phyloP scores from a whole-genome alignment of 2,113 vertebrate species.

The Aegypius monachus region DNA sequence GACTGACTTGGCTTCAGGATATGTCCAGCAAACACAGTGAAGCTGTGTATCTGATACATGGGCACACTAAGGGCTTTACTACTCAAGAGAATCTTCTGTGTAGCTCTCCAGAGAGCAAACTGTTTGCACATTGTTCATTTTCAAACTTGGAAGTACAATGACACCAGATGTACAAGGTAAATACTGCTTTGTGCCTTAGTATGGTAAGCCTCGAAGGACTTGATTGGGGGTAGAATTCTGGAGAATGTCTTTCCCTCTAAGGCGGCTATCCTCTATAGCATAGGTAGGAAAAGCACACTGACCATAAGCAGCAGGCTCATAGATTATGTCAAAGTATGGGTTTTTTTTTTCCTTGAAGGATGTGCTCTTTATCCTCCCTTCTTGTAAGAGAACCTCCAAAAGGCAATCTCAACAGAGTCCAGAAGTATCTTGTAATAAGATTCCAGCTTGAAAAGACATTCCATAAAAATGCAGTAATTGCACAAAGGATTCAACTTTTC shows the following conservation, averaged over 20 bases:
- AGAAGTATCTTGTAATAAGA: not conserved
- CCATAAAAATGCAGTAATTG: not conserved
- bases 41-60: not conserved
- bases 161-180: not conserved
- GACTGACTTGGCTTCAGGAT: not conserved
- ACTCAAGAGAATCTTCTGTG: not conserved
- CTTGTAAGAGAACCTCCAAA: not conserved
- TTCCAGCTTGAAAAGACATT: not conserved
- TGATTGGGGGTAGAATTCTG: not conserved
- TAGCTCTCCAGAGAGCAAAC: not conserved
- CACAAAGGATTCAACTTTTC: not conserved
- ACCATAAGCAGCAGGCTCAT: not conserved
- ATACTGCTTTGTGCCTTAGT: not conserved
- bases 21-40: not conserved
- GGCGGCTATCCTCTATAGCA: not conserved
- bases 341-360: not conserved
- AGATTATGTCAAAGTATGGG: not conserved
- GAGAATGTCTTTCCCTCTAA: not conserved
- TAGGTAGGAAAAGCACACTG: not conserved
- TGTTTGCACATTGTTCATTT: not conserved
- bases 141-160: not conserved
- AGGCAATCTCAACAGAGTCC: not conserved
- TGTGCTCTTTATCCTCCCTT: not conserved
- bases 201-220: not conserved
- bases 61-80: not conserved